Percentiles rank a stretch among this genome's conserved stretches.
phyloP scores from a whole-genome alignment of 2,888 invertebrate genomes.

The Liodrosophila aerea region DNA sequence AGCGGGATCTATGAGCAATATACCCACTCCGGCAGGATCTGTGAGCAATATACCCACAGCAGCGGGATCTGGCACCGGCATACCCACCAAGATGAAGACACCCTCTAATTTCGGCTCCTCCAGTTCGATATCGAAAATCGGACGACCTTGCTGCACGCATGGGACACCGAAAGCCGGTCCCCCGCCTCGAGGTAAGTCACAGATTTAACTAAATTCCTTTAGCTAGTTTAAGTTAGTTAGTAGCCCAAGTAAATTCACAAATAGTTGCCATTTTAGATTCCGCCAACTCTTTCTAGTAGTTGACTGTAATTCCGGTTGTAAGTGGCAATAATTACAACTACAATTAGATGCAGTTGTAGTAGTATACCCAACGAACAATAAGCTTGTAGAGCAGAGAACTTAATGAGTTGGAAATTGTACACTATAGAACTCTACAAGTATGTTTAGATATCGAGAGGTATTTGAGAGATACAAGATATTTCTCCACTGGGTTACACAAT shows the following conservation, averaged over 20 bases:
- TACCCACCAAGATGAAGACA: constrained; percentile 61
- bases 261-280: background rate
- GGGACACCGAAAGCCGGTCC: constrained; percentile 78
- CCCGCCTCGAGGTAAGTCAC: constrained; percentile 77
- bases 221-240: too few species aligned
- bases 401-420: too few species aligned
- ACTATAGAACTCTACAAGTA: too few species aligned
- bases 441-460: too few species aligned
- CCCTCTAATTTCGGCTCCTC: constrained; percentile 73
- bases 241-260: too few species aligned
- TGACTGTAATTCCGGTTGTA: constrained; percentile 45
- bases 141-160: constrained; percentile 75
- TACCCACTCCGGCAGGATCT: constrained; percentile 67
- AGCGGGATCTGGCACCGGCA: constrained; percentile 68
- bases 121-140: constrained; percentile 76
- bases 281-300: too few species aligned
- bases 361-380: too few species aligned
- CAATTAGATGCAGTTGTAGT: background rate
- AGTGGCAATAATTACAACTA: constrained; percentile 9
- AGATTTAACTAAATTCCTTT: background rate
- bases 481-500: too few species aligned
- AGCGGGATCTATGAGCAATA: constrained; percentile 65
- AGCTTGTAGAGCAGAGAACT: too few species aligned
- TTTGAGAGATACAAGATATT: too few species aligned
- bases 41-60: constrained; percentile 69